Conservation (phyloP, 2,113 vertebrate species). For the Setophaga kirtlandii region DNA sequence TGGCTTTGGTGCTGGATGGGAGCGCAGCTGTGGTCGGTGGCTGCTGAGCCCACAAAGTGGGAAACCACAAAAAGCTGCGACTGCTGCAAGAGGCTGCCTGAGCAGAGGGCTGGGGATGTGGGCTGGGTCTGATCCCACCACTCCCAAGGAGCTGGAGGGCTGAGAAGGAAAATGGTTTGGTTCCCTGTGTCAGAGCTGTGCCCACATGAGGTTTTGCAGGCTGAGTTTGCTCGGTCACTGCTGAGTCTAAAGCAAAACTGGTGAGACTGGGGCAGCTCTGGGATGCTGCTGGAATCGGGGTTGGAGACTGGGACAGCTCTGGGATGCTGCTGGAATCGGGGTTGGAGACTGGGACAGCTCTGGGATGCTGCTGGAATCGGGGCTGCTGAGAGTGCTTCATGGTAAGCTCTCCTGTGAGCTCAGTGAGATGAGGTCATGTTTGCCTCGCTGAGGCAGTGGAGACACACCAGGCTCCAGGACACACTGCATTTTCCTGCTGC, state of each 20-base stretch:
- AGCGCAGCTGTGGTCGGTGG: not conserved
- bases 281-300: not conserved
- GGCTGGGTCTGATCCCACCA: not conserved
- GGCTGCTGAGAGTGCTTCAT: not conserved
- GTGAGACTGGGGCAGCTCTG: not conserved
- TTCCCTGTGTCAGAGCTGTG: not conserved
- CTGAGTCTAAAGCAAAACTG: not conserved
- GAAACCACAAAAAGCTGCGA: not conserved
- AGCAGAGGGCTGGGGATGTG: not conserved
- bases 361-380: not conserved
- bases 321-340: not conserved
- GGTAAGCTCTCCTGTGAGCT: constrained; percentile 16
- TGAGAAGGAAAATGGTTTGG: not conserved
- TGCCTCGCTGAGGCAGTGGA: not conserved
- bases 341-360: not conserved
- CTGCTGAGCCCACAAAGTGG: not conserved
- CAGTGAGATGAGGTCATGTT: constrained; percentile 23
- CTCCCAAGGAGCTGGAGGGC: not conserved
- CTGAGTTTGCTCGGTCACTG: not conserved
- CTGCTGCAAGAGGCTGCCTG: not conserved
- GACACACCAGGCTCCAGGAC: not conserved
- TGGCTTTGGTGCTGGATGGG: not conserved
- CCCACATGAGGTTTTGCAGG: not conserved
- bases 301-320: not conserved
- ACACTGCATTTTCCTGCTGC: not conserved